Evolutionary conservation across 1,140 invertebrate genomes (phyloP).

Genomic region (Chironomus striatipennis): DNA sequence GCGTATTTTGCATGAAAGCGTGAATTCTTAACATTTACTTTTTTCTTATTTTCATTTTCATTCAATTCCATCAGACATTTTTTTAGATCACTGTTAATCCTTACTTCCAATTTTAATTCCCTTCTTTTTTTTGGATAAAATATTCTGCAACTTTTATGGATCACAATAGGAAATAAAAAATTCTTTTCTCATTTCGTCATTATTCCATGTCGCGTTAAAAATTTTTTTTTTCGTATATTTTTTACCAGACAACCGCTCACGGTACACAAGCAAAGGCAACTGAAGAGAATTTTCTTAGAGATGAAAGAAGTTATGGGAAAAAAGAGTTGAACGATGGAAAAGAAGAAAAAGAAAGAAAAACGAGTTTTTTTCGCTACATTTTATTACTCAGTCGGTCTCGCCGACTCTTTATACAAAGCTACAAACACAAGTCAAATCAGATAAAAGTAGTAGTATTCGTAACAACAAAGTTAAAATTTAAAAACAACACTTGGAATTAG

Average conservation of each 20-base stretch:
- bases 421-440: not conserved
- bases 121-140: not conserved
- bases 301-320: not conserved
- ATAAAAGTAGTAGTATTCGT: not conserved
- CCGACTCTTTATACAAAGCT: not conserved
- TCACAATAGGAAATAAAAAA: not conserved
- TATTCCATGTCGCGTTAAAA: not conserved
- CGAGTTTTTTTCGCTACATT: not conserved
- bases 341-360: slow-evolving; percentile 14
- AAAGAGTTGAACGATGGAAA: not conserved
- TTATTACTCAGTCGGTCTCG: not conserved
- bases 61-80: no score
- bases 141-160: not conserved
- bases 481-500: not conserved
- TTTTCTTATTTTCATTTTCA: no score
- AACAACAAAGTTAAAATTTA: not conserved
- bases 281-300: not conserved
- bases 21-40: not conserved
- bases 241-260: not conserved
- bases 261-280: not conserved
- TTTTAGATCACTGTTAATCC: no score
- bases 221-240: not conserved
- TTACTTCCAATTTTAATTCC: no score
- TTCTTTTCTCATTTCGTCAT: slow-evolving; percentile 9
- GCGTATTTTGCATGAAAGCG: not conserved